Evolutionary conservation across 2,888 invertebrate species (phyloP).

Genomic region (Ophion slaviceki): DNA sequence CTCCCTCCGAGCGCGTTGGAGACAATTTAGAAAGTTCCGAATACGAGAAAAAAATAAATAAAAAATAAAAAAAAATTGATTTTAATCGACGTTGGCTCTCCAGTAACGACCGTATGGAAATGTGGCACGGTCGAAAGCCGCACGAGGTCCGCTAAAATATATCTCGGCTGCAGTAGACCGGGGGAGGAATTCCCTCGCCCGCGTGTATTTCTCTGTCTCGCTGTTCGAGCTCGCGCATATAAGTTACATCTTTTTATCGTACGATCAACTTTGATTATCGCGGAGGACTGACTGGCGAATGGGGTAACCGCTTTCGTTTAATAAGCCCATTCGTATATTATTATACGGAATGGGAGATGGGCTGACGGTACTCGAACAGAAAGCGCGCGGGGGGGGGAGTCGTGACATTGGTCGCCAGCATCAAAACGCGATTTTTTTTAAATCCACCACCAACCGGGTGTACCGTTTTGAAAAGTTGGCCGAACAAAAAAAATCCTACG

Average conservation of each 20-base stretch:
- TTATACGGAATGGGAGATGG: constrained; percentile 49
- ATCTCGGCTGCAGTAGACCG: constrained; percentile 9
- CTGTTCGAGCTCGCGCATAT: constrained; percentile 35
- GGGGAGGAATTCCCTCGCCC: constrained; percentile 44
- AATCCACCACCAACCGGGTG: constrained; percentile 11
- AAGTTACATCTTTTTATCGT: constrained; percentile 66
- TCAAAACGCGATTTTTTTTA: constrained; percentile 8
- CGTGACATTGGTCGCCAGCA: constrained; percentile 12
- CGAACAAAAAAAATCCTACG: neutral
- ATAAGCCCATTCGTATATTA: constrained; percentile 68
- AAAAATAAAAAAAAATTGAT: constrained; percentile 15
- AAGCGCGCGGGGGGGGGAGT: neutral
- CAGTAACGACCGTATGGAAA: constrained; percentile 49
- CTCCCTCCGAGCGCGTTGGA: neutral
- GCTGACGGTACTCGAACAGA: constrained; percentile 1
- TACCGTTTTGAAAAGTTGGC: constrained; percentile 8
- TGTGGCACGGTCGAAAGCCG: constrained; percentile 42
- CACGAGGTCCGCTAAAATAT: constrained; percentile 35
- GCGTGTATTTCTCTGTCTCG: constrained; percentile 24
- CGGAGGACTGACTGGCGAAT: constrained; percentile 42
- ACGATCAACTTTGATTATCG: constrained; percentile 69
- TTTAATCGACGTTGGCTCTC: constrained; percentile 25
- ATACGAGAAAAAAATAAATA: neutral
- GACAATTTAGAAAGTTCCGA: constrained; percentile 22
- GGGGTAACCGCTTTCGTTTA: constrained; percentile 56